phyloP scores from a whole-genome alignment of 2,888 invertebrate species.

The Aspidiotus rigidus region DNA sequence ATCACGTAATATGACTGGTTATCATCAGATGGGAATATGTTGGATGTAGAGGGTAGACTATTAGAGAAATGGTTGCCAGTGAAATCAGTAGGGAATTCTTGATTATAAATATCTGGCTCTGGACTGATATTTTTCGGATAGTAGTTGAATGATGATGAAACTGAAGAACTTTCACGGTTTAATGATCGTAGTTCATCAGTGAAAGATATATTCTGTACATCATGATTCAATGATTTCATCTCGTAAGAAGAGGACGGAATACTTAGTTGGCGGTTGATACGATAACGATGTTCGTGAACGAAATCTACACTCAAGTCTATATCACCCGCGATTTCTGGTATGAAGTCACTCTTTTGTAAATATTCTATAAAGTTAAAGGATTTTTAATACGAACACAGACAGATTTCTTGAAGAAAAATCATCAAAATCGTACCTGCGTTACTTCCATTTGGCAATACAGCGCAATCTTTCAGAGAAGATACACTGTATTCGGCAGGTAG shows the following conservation, averaged over 20 bases:
- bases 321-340: conserved; percentile 3
- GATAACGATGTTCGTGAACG: conserved; percentile 15
- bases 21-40: conserved; percentile 13
- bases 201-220: conserved; percentile 24
- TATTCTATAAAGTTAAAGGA: not conserved
- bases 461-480: conserved; percentile 10
- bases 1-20: conserved; percentile 7
- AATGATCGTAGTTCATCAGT: conserved; percentile 15
- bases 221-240: conserved; percentile 9
- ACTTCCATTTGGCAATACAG: not conserved
- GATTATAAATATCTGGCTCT: conserved; percentile 4
- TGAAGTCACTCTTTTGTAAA: conserved; percentile 9
- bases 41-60: conserved; percentile 11
- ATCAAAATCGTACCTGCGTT: conserved; percentile 4
- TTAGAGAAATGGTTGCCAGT: conserved; percentile 10
- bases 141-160: conserved; percentile 5
- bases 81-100: conserved; percentile 19
- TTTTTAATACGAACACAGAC: not conserved
- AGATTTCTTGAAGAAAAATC: not conserved
- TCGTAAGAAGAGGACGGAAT: not conserved
- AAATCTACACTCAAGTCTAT: conserved; percentile 14
- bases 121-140: conserved; percentile 7
- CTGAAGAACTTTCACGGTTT: not conserved
- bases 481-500: not conserved
- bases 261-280: conserved; percentile 1